Evolutionary conservation across 2,888 invertebrate genomes (phyloP).

Genomic region (Acanthosoma haemorrhoidale): DNA sequence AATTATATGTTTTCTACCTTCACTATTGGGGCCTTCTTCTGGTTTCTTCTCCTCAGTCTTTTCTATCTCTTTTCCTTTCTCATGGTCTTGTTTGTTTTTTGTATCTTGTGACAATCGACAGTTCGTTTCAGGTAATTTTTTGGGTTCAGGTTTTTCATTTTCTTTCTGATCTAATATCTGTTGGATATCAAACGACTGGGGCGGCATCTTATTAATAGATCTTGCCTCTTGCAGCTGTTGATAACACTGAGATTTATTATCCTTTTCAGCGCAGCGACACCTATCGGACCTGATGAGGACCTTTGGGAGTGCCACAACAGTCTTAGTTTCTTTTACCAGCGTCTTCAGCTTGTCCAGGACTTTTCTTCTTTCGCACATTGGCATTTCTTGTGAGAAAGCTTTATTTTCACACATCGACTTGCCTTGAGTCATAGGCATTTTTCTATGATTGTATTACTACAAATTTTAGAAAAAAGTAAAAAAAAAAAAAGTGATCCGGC

Average conservation of each 20-base stretch:
- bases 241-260: background rate
- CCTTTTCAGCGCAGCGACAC: background rate
- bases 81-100: background rate
- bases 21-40: background rate
- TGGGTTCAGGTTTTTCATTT: no score
- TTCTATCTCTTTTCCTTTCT: background rate
- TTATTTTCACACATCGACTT: no score
- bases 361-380: conserved; percentile 14
- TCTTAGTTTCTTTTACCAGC: background rate
- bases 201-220: background rate
- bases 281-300: background rate
- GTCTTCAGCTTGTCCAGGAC: background rate
- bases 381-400: background rate
- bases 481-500: no score
- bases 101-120: background rate
- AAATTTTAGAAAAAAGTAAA: no score
- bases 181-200: background rate
- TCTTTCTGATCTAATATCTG: background rate
- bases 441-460: no score
- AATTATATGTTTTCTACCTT: background rate
- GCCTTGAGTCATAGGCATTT: background rate
- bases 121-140: no score
- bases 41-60: background rate
- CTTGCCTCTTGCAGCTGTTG: background rate
- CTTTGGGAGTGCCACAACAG: background rate